phyloP scores from a whole-genome alignment of 2,888 invertebrate genomes.

The Xanthorhoe designata region DNA sequence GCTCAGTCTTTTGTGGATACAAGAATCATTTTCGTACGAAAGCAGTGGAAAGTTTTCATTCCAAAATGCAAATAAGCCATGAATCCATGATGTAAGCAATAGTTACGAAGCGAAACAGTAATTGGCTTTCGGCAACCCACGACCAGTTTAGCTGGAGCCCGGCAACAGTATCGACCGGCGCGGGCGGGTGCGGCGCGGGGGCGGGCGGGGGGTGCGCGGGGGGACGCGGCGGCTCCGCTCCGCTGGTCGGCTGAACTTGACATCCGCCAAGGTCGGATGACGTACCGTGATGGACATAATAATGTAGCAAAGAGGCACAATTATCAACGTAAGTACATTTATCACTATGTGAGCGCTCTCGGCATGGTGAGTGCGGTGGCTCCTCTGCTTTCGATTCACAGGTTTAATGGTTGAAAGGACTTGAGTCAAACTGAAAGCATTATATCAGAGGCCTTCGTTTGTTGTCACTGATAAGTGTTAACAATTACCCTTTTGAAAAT shows the following conservation, averaged over 20 bases:
- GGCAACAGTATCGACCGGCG: conserved; percentile 24
- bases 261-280: conserved; percentile 57
- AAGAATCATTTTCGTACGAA: background rate
- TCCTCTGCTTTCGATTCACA: no score
- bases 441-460: no score
- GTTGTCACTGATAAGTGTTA: no score
- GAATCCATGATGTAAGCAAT: conserved; percentile 40
- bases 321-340: background rate
- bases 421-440: no score
- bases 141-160: conserved; percentile 35
- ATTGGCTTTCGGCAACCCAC: conserved; percentile 41
- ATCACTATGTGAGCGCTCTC: background rate
- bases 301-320: conserved; percentile 42
- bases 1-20: no score
- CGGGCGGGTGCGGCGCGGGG: background rate
- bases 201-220: conserved; percentile 1
- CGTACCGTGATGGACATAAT: conserved; percentile 59
- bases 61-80: conserved; percentile 17
- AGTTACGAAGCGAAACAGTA: conserved; percentile 42
- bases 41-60: conserved; percentile 22
- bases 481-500: no score
- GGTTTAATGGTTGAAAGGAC: no score
- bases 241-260: conserved; percentile 60
- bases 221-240: conserved; percentile 28
- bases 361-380: no score